Percentiles rank a stretch among this genome's conserved stretches.
phyloP scores from a whole-genome alignment of 2,797 vertebrate genomes.

The Knipowitschia caucasica region DNA sequence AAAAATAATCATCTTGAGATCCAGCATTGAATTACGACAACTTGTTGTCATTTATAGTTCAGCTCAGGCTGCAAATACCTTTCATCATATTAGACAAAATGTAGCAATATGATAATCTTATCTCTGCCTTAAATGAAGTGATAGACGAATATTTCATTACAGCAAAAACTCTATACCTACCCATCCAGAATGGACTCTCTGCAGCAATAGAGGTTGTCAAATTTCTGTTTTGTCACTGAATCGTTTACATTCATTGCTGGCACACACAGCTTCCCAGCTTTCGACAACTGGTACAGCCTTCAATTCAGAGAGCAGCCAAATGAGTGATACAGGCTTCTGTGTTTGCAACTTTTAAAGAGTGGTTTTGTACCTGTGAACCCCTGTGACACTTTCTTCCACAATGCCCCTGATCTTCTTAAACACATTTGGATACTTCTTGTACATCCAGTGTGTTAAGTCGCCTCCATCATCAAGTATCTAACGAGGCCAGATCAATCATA shows the following conservation, averaged over 20 bases:
- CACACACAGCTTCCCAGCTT: conserved; percentile 92
- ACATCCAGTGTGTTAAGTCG: conserved; percentile 96
- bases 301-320: not conserved
- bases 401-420: conserved; percentile 96
- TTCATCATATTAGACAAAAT: too few relatives aligned
- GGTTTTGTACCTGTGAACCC: conserved; percentile 86
- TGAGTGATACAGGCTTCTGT: not conserved
- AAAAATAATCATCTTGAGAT: too few relatives aligned
- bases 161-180: conserved; percentile 72
- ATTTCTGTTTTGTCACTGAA: conserved; percentile 96
- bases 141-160: not conserved
- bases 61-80: too few relatives aligned
- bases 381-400: conserved; percentile 95
- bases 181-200: conserved; percentile 93
- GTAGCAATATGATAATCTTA: too few relatives aligned
- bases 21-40: too few relatives aligned
- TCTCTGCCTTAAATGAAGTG: not conserved
- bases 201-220: conserved; percentile 96
- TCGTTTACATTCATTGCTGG: conserved; percentile 96
- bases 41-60: too few relatives aligned
- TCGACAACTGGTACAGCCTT: conserved; percentile 93
- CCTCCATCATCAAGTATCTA: conserved; percentile 95
- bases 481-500: conserved; percentile 11
- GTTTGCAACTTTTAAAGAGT: not conserved
- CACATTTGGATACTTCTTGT: conserved; percentile 92